Evolutionary conservation across 2,888 invertebrate genomes (phyloP).

Genomic region (Epistrophella euchroma): DNA sequence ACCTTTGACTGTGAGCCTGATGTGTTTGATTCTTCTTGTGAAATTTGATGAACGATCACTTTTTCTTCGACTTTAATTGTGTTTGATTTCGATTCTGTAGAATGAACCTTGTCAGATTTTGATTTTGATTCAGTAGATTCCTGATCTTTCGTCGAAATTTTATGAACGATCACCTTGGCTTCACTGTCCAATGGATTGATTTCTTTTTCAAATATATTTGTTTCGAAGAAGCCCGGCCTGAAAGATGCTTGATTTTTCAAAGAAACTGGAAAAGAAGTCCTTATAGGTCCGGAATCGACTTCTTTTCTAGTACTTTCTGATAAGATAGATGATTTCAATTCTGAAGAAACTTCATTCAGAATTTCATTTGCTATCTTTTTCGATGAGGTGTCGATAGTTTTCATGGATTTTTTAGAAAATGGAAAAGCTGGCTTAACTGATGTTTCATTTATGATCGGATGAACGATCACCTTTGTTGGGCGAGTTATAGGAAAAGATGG

Average conservation of each 20-base stretch:
- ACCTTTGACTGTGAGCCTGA: neutral
- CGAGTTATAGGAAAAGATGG: constrained; percentile 54
- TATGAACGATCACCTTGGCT: constrained; percentile 15
- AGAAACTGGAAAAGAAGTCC: constrained; percentile 48
- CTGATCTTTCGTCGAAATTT: neutral
- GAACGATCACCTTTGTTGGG: constrained; percentile 47
- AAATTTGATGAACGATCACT: constrained; percentile 76
- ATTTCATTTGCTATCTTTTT: constrained; percentile 51
- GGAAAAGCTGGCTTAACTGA: constrained; percentile 41
- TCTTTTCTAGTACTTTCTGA: neutral
- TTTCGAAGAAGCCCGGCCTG: constrained; percentile 51
- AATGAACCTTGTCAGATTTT: neutral
- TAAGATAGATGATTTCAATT: constrained; percentile 40
- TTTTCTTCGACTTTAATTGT: constrained; percentile 5
- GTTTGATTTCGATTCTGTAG: neutral
- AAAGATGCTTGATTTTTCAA: neutral
- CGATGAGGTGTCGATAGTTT: constrained; percentile 50
- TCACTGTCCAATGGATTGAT: constrained; percentile 28
- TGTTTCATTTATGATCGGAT: constrained; percentile 27
- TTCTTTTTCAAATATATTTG: neutral
- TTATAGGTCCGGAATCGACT: neutral
- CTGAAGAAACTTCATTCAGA: constrained; percentile 52
- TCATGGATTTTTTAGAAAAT: constrained; percentile 40
- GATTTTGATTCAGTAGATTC: neutral
- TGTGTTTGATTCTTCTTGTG: constrained; percentile 45